A percentile compares a stretch with the other conserved stretches of the same genome.
Conservation (phyloP, 35 echinoderm and acorn worm genomes). For the Lytechinus pictus region DNA sequence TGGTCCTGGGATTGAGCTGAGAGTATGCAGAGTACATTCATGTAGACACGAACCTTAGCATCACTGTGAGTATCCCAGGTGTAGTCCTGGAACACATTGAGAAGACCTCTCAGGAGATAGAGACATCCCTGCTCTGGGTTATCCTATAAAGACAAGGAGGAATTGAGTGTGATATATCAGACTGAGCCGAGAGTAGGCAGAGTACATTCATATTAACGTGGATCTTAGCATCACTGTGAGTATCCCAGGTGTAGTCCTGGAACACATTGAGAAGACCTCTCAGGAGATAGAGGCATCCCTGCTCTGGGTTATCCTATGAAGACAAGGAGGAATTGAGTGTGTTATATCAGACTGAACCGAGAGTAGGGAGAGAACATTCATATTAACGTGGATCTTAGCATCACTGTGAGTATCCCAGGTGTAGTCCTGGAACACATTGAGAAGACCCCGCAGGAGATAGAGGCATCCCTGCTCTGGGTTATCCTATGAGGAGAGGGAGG, state of each 20-base stretch:
- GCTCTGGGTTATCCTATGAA: constrained; percentile 90
- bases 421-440: constrained; percentile 95
- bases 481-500: constrained; percentile 63
- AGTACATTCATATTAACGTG: constrained; percentile 83
- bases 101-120: constrained; percentile 83
- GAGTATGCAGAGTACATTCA: constrained; percentile 81
- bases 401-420: constrained; percentile 79
- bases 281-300: constrained; percentile 81
- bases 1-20: constrained; percentile 79
- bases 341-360: constrained; percentile 69
- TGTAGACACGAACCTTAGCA: constrained; percentile 75
- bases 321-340: not conserved
- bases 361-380: constrained; percentile 81
- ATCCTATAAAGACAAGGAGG: constrained; percentile 58
- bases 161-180: not conserved
- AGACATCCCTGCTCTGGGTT: constrained; percentile 88
- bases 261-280: constrained; percentile 88
- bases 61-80: constrained; percentile 79
- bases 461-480: constrained; percentile 88
- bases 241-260: constrained; percentile 95
- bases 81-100: constrained; percentile 95
- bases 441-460: constrained; percentile 84
- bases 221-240: constrained; percentile 71
- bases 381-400: constrained; percentile 73
- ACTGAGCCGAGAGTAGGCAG: constrained; percentile 69